These are phyloP conservation scores for Drosophila paranaensis DNA, from an alignment of 2,888 invertebrate genomes.

Conservation along the genomic window DNA sequence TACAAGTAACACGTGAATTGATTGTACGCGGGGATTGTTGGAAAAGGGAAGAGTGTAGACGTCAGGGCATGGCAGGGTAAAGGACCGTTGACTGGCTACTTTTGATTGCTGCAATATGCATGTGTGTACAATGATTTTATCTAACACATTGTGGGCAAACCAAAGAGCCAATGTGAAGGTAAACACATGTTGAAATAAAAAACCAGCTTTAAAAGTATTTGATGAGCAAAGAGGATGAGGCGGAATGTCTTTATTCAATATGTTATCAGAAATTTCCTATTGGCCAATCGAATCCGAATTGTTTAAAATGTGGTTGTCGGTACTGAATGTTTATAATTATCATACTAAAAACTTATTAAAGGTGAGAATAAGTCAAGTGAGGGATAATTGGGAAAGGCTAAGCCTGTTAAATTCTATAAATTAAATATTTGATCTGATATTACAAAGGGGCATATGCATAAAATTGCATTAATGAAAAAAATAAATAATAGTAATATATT, in stretches of 20 bases:
- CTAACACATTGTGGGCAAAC: constrained; percentile 4
- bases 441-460: too few relatives aligned
- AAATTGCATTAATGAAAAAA: background rate
- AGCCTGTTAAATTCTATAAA: background rate
- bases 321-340: too few relatives aligned
- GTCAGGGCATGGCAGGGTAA: background rate
- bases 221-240: background rate
- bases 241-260: too few relatives aligned
- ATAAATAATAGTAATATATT: too few relatives aligned
- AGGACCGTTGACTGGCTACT: background rate
- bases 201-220: background rate
- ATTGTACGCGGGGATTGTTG: background rate
- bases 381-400: too few relatives aligned
- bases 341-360: too few relatives aligned
- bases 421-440: background rate
- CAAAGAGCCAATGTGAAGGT: background rate
- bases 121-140: constrained; percentile 33
- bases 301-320: too few relatives aligned
- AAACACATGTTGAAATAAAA: background rate
- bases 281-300: too few relatives aligned
- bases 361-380: too few relatives aligned
- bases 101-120: constrained; percentile 43
- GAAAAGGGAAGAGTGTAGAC: background rate
- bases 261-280: too few relatives aligned
- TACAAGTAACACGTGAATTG: constrained; percentile 33